phyloP scores from a whole-genome alignment of 2,888 invertebrate species.

The Boloria euphrosyne region DNA sequence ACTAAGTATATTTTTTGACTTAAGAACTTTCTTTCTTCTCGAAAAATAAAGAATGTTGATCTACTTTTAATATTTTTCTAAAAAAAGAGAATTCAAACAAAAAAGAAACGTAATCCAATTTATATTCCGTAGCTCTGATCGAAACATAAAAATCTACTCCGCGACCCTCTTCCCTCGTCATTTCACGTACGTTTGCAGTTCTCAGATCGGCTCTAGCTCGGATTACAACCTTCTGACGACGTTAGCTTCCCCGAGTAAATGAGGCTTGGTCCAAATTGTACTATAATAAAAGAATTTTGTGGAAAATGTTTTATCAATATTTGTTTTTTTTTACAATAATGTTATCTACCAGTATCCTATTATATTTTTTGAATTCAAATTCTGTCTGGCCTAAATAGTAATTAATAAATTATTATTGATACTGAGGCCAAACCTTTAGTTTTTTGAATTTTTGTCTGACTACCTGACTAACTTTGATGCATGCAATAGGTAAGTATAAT shows the following conservation, averaged over 20 bases:
- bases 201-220: constrained; percentile 71
- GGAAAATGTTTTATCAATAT: too few relatives aligned
- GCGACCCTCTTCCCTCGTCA: constrained; percentile 49
- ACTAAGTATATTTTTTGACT: too few relatives aligned
- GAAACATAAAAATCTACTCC: constrained; percentile 52
- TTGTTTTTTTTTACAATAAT: too few relatives aligned
- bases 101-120: constrained; percentile 24
- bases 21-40: too few relatives aligned
- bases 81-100: background rate
- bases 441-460: too few relatives aligned
- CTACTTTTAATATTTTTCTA: background rate
- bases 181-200: constrained; percentile 69
- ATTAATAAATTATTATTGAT: too few relatives aligned
- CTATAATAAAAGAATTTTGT: constrained; percentile 38
- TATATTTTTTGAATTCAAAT: too few relatives aligned
- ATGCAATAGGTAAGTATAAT: too few relatives aligned
- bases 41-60: background rate
- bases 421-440: too few relatives aligned
- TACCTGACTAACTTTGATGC: too few relatives aligned
- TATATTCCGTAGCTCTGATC: constrained; percentile 30
- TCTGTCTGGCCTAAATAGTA: too few relatives aligned
- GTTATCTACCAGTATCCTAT: too few relatives aligned
- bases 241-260: constrained; percentile 31
- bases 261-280: constrained; percentile 17
- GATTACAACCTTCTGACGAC: constrained; percentile 52